Percentiles rank a stretch among this genome's conserved stretches.
Conservation (phyloP, 2,113 vertebrate genomes). For the Urocitellus parryii region DNA sequence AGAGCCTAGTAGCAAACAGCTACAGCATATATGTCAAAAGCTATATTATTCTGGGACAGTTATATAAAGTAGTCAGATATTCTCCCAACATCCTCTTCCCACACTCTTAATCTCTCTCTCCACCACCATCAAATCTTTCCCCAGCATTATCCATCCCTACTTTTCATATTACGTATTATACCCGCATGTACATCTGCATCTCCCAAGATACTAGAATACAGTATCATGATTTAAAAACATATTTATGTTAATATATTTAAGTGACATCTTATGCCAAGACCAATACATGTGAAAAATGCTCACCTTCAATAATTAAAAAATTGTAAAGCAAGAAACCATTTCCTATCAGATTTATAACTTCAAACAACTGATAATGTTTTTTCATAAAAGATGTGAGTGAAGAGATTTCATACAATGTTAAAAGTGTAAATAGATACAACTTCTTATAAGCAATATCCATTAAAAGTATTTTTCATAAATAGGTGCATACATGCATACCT, state of each 20-base stretch:
- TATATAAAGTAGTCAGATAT: background rate
- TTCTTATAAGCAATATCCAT: too few species aligned
- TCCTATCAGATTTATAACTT: background rate
- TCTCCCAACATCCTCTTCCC: background rate
- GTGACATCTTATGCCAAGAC: background rate
- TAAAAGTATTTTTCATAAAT: too few species aligned
- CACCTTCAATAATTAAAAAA: background rate
- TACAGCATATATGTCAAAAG: background rate
- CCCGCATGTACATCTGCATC: background rate
- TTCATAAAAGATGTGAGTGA: background rate
- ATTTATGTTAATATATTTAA: background rate
- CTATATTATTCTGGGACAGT: background rate
- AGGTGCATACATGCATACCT: background rate
- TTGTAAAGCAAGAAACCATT: background rate
- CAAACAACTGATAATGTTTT: background rate
- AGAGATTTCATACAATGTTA: background rate
- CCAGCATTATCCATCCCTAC: background rate
- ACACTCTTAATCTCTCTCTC: background rate
- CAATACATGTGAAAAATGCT: background rate
- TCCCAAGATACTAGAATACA: background rate
- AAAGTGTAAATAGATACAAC: too few species aligned
- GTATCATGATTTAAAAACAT: background rate
- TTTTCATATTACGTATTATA: background rate
- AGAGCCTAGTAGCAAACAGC: background rate
- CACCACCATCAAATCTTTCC: background rate